Conservation (phyloP, 1,140 invertebrate species). For the Ceratosolen fusciceps region DNA sequence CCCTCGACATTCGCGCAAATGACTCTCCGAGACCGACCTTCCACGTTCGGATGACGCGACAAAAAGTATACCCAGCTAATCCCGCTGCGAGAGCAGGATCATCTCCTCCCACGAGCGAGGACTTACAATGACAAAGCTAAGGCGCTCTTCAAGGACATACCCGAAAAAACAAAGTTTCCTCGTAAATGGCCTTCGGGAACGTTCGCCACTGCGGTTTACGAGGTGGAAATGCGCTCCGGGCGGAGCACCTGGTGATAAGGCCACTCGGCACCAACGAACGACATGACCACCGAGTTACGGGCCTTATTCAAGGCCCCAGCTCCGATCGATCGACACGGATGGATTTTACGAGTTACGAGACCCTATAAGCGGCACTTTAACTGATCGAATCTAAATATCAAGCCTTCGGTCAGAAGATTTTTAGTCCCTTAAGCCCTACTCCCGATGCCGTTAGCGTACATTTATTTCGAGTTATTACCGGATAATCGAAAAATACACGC, state of each 20-base stretch:
- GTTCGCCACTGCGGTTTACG: not conserved
- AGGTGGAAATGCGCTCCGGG: not conserved
- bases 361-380: no score
- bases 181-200: not conserved
- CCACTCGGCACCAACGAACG: not conserved
- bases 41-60: not conserved
- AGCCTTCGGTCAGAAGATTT: no score
- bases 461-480: no score
- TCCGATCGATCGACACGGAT: no score
- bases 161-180: not conserved
- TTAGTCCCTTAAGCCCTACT: no score
- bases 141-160: not conserved
- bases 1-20: constrained; percentile 33
- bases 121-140: not conserved
- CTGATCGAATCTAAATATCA: no score
- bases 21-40: not conserved
- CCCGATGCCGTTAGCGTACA: no score
- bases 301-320: not conserved
- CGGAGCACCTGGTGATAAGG: not conserved
- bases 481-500: no score
- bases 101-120: not conserved
- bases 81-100: no score
- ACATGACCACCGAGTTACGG: constrained; percentile 7
- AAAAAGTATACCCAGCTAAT: not conserved
- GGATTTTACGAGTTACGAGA: no score